phyloP scores from a whole-genome alignment of 2,797 vertebrate genomes.

The Coracias cyanogaster region DNA sequence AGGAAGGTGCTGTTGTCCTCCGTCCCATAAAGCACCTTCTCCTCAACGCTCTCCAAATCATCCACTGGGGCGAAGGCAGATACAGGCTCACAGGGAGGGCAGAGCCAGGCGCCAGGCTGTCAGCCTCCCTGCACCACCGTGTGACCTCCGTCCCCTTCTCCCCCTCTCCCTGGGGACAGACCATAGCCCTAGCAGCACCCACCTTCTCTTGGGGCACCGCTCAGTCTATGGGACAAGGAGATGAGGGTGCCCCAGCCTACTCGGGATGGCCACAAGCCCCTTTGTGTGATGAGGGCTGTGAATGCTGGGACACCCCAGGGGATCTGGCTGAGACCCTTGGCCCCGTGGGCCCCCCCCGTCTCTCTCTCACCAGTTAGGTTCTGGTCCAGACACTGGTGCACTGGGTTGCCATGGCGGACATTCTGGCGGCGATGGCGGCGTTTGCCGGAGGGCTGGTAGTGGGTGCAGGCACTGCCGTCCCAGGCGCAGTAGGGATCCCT shows the following conservation, averaged over 20 bases:
- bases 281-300: fast-evolving
- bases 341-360: fast-evolving
- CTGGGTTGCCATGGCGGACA: conserved; percentile 85
- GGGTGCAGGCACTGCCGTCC: conserved; percentile 88
- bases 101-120: neutral
- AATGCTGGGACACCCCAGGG: fast-evolving
- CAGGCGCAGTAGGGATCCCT: conserved; percentile 95
- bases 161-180: neutral
- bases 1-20: conserved; percentile 95
- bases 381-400: conserved; percentile 90
- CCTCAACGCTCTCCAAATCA: conserved; percentile 78
- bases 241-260: neutral
- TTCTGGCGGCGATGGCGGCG: conserved; percentile 90
- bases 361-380: conserved; percentile 81
- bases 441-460: conserved; percentile 82
- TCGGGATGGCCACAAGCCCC: neutral
- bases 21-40: conserved; percentile 86
- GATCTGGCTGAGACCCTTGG: neutral
- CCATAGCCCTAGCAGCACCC: neutral
- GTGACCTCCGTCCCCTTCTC: neutral
- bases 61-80: conserved; percentile 70
- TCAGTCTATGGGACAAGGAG: neutral
- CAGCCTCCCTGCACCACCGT: fast-evolving
- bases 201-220: neutral
- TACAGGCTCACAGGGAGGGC: neutral